Conservation (phyloP, 2,797 vertebrate genomes). For the Ciconia nigra region DNA sequence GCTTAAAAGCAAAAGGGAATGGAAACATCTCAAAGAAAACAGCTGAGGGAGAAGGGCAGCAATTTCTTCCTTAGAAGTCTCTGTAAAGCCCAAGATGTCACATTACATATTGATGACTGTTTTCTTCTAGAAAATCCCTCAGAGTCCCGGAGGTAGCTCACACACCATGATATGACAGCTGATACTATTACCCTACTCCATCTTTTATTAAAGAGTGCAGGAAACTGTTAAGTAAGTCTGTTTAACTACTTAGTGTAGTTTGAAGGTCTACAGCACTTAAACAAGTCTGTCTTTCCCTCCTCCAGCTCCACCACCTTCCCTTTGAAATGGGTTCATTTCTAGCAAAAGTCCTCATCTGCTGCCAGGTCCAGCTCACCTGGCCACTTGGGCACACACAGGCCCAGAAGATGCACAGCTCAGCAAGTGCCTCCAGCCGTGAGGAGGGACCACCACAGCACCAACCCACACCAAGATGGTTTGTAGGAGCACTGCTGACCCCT, state of each 20-base stretch:
- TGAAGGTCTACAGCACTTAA: neutral
- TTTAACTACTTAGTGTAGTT: neutral
- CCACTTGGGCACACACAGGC: neutral
- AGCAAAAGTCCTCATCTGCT: neutral
- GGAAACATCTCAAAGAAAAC: neutral
- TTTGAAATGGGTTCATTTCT: neutral
- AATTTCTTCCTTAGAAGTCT: neutral
- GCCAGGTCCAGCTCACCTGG: neutral
- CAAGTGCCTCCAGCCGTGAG: neutral
- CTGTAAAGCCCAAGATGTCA: neutral
- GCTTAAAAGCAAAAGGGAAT: neutral
- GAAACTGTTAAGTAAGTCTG: neutral
- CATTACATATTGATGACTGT: neutral
- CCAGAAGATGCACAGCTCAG: neutral
- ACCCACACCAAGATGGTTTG: fast-evolving
- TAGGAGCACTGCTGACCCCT: neutral
- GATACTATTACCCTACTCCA: neutral
- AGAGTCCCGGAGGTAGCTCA: neutral
- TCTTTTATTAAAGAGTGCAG: neutral
- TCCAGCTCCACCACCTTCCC: neutral
- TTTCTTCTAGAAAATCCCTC: neutral
- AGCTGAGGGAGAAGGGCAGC: neutral
- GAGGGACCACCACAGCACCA: neutral
- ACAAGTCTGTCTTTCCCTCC: neutral
- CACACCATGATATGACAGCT: neutral